Evolutionary conservation across 37 sponge, comb jelly and placozoan species (phyloP).

Genomic region (Lycopodina hypogea): DNA sequence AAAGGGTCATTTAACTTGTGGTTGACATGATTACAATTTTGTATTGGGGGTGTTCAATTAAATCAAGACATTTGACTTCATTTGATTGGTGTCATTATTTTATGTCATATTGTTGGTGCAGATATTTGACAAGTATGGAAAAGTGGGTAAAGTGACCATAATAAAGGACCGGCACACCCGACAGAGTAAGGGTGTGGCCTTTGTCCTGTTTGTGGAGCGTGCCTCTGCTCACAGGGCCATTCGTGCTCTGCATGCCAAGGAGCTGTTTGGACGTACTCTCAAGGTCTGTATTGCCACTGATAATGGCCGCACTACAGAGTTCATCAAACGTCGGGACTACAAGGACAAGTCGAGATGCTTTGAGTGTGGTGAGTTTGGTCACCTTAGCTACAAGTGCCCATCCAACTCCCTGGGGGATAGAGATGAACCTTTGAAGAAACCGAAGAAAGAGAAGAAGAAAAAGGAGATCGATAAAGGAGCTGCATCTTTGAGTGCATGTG

Average conservation of each 20-base stretch:
- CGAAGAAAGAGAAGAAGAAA: conserved; percentile 51
- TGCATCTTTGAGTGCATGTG: background rate
- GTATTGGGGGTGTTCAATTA: too few relatives aligned
- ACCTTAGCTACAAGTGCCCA: conserved; percentile 88
- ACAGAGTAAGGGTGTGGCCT: conserved; percentile 92
- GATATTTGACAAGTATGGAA: conserved; percentile 89
- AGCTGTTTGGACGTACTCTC: conserved; percentile 88
- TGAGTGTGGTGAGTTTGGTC: conserved; percentile 95
- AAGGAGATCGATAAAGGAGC: conserved; percentile 22
- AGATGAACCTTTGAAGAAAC: conserved; percentile 73
- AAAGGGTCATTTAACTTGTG: too few relatives aligned
- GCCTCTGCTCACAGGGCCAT: conserved; percentile 70
- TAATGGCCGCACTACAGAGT: conserved; percentile 89
- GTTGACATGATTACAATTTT: too few relatives aligned
- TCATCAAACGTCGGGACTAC: conserved; percentile 80
- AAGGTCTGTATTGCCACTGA: conserved; percentile 86
- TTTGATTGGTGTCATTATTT: too few relatives aligned
- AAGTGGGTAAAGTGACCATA: conserved; percentile 77
- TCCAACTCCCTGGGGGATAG: conserved; percentile 86
- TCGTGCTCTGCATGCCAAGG: conserved; percentile 71
- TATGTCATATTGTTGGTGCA: too few relatives aligned
- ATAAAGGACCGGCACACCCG: conserved; percentile 70
- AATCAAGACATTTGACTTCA: too few relatives aligned
- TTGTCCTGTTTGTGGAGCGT: conserved; percentile 82
- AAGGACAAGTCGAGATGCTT: conserved; percentile 86